Evolutionary conservation across 2,113 vertebrate genomes (phyloP).

Genomic region (Astatotilapia flaviijosephi): DNA sequence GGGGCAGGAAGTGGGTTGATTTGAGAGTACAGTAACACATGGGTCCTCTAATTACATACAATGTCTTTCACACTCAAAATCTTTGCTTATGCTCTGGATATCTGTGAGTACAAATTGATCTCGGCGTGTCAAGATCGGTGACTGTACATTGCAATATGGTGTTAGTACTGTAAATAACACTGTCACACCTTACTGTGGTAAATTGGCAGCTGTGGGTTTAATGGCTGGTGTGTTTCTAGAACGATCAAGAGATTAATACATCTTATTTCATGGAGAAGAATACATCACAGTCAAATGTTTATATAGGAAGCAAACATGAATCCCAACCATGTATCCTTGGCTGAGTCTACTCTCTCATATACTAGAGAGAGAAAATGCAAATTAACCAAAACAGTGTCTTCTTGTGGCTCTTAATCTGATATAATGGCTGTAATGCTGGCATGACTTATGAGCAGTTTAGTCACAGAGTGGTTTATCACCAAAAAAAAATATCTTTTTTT

Average conservation of each 20-base stretch:
- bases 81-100: background rate
- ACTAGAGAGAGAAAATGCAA: background rate
- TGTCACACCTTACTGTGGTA: background rate
- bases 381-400: background rate
- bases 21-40: background rate
- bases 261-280: background rate
- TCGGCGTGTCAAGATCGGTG: background rate
- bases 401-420: background rate
- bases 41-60: background rate
- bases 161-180: background rate
- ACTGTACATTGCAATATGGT: background rate
- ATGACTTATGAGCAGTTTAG: background rate
- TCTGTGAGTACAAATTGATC: background rate
- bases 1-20: slow-evolving; percentile 41
- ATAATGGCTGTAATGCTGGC: background rate
- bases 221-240: background rate
- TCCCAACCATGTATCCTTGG: background rate
- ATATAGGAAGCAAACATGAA: background rate
- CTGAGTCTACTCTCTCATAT: background rate
- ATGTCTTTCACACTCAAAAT: background rate
- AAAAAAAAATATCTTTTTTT: rapidly evolving
- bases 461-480: background rate
- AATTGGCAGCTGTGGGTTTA: background rate
- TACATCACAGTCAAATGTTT: background rate
- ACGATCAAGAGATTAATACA: background rate